These are phyloP conservation scores for Crypturellus undulatus DNA, from an alignment of 2,113 vertebrate species.

Conservation along the genomic window DNA sequence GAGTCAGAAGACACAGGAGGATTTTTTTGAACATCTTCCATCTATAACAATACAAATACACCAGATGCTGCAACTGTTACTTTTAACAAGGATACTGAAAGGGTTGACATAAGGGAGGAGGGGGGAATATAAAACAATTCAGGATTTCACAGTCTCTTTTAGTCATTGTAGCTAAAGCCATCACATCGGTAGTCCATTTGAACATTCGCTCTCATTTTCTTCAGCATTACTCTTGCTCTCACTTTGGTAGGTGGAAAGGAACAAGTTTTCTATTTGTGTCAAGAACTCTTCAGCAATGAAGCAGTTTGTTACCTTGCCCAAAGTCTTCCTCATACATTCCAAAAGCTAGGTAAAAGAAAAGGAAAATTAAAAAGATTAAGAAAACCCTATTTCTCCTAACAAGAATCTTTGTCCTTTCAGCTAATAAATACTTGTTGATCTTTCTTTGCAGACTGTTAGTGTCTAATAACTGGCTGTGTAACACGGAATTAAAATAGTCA, in stretches of 20 bases:
- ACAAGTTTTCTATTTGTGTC: slow-evolving; percentile 88
- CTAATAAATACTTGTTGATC: not conserved
- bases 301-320: slow-evolving; percentile 84
- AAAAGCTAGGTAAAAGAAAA: slow-evolving; percentile 84
- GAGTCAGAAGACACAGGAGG: not conserved
- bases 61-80: not conserved
- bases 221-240: slow-evolving; percentile 65
- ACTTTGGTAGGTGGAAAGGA: slow-evolving; percentile 84
- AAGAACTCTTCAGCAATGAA: slow-evolving; percentile 89
- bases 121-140: not conserved
- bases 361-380: not conserved
- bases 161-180: not conserved
- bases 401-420: not conserved
- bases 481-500: not conserved
- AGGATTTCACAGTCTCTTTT: not conserved
- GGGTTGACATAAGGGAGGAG: not conserved
- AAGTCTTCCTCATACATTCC: slow-evolving; percentile 88
- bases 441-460: not conserved
- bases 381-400: not conserved
- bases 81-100: not conserved
- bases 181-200: slow-evolving; percentile 16
- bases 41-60: not conserved
- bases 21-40: not conserved
- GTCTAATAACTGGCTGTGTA: not conserved
- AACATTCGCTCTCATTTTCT: slow-evolving; percentile 32